Base-by-base conservation (phyloP, 2,113 vertebrate species). In the Hippocampus comes region DNA sequence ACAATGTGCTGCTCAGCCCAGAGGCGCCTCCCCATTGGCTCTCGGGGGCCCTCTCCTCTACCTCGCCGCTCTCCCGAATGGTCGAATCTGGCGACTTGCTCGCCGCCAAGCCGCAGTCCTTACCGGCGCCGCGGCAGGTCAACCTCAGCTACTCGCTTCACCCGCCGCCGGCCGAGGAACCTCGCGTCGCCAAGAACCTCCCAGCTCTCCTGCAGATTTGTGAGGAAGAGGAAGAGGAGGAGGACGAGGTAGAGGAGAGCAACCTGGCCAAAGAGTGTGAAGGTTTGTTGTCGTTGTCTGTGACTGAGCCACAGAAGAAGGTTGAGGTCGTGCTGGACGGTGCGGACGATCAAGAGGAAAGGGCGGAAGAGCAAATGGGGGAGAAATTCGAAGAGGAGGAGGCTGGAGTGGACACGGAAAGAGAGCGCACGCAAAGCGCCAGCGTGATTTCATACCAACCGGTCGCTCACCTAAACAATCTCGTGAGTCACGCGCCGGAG, bases 221-320 rank as follows among this genome's bases (percentile, higher is more conserved):
- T 0, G 95, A 96, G 76, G 95, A 95, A 41, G 95, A 95, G 0
- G 94, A 95, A 5, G 95, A 94, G 0, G 93, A 92, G 0, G 93
- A 92, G 0, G 82, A 85, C 0, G 93, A 92, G 0, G 81, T 84
- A 3, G 82, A 76, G 1, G 79, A 90, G 14, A 89, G 53, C 10
- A 49, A 41, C 48, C 17, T 66, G 56, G 63, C 8, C 8, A 73
- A 63, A 41, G 69, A 72, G 27, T 63, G 25, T 59, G 42, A 74
- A 20, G 41, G 63, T 66, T 60, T 57, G 20, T 10, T 63, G 34
- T 64, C 66, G 55, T 46, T 67, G 27, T 42, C 27, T 11, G 46
- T 15, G 10, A n/a, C n/a, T 17, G 67, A 82, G 8, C 42, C 41
- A 25, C 57, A 80, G 55, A 55, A n/a, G 43, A 61, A 84, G 38